Conservation (phyloP, 1,140 invertebrate genomes). For the Leptonema lineaticorne region DNA sequence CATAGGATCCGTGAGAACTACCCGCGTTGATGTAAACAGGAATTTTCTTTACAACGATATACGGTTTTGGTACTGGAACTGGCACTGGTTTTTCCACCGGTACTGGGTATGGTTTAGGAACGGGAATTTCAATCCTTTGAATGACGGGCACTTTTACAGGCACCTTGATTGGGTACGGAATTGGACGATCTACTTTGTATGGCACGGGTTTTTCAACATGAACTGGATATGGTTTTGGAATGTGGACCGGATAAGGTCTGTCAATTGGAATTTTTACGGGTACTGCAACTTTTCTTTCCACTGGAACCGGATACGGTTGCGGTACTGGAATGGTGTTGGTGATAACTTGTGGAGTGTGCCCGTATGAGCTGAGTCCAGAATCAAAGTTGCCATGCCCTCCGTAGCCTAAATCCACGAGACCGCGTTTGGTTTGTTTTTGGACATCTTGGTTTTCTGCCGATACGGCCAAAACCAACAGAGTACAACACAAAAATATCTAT, state of each 20-base stretch:
- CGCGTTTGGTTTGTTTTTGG: conserved; percentile 52
- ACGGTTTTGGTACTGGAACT: conserved; percentile 62
- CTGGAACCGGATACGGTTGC: conserved; percentile 51
- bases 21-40: conserved; percentile 46
- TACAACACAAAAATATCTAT: conserved; percentile 20
- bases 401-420: conserved; percentile 45
- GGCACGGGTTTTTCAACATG: conserved; percentile 43
- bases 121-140: conserved; percentile 61
- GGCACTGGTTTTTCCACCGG: conserved; percentile 62
- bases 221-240: conserved; percentile 43
- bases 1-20: conserved; percentile 4
- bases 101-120: conserved; percentile 63
- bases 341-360: conserved; percentile 30
- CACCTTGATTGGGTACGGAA: conserved; percentile 55
- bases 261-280: conserved; percentile 52
- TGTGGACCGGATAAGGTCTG: conserved; percentile 46
- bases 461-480: conserved; percentile 41
- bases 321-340: conserved; percentile 49
- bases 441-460: conserved; percentile 47
- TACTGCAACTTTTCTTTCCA: conserved; percentile 51
- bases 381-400: conserved; percentile 4
- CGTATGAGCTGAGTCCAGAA: not conserved
- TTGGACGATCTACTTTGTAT: conserved; percentile 41
- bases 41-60: conserved; percentile 63
- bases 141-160: conserved; percentile 64